Percentiles rank a stretch among this genome's conserved stretches.
These are phyloP conservation scores for Furcifer pardalis DNA, from an alignment of 2,797 vertebrate genomes.

Conservation along the genomic window DNA sequence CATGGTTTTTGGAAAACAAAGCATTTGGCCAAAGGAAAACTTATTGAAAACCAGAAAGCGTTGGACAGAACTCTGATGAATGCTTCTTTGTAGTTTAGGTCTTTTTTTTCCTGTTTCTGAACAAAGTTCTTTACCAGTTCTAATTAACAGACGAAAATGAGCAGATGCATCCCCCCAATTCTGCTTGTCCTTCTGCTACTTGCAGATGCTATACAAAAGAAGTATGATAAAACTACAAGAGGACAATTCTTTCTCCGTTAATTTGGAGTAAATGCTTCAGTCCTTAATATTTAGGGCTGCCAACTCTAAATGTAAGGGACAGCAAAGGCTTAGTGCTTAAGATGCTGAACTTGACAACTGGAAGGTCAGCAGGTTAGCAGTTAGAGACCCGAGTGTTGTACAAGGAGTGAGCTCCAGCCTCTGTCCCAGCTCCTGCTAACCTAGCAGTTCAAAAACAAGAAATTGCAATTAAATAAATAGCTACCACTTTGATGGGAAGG, in stretches of 20 bases:
- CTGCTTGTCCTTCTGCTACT: neutral
- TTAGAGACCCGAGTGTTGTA: no score
- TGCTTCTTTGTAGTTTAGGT: neutral
- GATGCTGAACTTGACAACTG: no score
- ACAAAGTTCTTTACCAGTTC: neutral
- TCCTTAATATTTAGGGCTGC: neutral
- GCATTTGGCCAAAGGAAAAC: neutral
- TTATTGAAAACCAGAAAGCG: no score
- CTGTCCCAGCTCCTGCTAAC: no score
- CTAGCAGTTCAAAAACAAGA: no score
- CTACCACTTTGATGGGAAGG: no score
- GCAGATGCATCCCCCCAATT: neutral
- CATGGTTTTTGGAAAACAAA: neutral
- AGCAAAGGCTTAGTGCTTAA: no score
- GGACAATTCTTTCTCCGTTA: neutral
- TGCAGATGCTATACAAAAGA: neutral
- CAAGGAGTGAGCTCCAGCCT: no score
- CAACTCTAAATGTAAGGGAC: no score
- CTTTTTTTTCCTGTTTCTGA: neutral
- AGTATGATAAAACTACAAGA: neutral
- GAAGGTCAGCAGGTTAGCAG: no score
- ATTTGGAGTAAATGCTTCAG: neutral
- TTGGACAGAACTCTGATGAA: neutral
- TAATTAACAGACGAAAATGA: neutral
- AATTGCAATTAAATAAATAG: no score